Conservation (phyloP, 2,888 invertebrate species). For the Tuberolachnus salignus region DNA sequence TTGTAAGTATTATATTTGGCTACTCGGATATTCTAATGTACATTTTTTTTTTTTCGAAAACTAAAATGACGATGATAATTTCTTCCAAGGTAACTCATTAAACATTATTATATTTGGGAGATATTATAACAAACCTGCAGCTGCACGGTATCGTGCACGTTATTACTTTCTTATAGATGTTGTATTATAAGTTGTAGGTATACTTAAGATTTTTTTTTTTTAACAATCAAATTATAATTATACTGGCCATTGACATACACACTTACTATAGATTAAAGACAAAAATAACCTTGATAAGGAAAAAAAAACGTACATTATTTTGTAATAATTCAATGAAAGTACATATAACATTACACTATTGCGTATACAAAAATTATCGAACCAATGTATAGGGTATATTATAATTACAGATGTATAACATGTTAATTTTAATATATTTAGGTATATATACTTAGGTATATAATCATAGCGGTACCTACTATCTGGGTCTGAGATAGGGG, state of each 20-base stretch:
- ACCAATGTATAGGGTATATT: too few species aligned
- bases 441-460: too few species aligned
- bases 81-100: background rate
- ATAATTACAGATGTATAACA: too few species aligned
- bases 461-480: too few species aligned
- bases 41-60: background rate
- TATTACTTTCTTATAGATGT: background rate
- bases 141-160: background rate
- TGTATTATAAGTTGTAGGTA: background rate
- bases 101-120: slow-evolving; percentile 12
- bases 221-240: background rate
- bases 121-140: background rate
- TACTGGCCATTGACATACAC: background rate
- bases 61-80: slow-evolving; percentile 7
- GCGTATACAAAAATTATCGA: background rate
- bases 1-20: background rate
- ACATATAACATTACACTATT: background rate
- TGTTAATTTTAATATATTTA: too few species aligned
- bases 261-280: background rate
- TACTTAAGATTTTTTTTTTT: background rate
- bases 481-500: too few species aligned
- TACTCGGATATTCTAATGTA: background rate
- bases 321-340: background rate
- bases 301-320: background rate
- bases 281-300: background rate